Evolutionary conservation across 2,113 vertebrate genomes (phyloP).

Genomic region (Genyomyrus donnyi): DNA sequence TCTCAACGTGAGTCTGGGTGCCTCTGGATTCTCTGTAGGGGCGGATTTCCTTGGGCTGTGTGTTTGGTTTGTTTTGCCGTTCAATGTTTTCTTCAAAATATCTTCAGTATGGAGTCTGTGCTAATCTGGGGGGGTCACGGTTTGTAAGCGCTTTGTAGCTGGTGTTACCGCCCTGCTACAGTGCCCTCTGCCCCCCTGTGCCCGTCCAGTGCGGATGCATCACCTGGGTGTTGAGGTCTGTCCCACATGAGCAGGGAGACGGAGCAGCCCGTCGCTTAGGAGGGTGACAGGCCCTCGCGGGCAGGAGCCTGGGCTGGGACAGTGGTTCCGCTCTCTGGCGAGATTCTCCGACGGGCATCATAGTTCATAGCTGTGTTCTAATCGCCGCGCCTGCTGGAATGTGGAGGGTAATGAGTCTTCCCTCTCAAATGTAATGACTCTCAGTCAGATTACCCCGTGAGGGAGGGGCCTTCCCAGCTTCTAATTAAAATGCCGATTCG

Average conservation of each 20-base stretch:
- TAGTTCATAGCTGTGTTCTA: background rate
- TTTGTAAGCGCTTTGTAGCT: background rate
- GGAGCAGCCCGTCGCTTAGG: background rate
- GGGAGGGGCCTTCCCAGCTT: background rate
- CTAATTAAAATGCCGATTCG: background rate
- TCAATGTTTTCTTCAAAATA: background rate
- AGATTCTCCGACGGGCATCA: background rate
- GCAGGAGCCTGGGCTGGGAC: background rate
- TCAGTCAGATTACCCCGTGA: background rate
- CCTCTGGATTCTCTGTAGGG: background rate
- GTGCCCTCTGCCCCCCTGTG: background rate
- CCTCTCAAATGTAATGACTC: background rate
- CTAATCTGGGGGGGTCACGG: background rate
- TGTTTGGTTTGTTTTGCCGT: background rate
- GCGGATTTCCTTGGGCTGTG: background rate
- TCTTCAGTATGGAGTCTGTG: background rate
- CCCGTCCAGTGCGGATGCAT: background rate
- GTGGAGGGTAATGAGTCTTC: background rate
- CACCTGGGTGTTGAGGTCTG: background rate
- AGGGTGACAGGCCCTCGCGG: background rate
- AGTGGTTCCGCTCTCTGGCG: background rate
- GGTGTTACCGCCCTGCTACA: background rate
- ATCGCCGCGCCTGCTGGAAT: background rate
- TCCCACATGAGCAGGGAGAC: background rate
- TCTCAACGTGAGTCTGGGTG: conserved; percentile 72